A percentile compares a stretch with the other conserved stretches of the same genome.
phyloP scores from a whole-genome alignment of 2,797 vertebrate genomes.

The Luscinia luscinia region DNA sequence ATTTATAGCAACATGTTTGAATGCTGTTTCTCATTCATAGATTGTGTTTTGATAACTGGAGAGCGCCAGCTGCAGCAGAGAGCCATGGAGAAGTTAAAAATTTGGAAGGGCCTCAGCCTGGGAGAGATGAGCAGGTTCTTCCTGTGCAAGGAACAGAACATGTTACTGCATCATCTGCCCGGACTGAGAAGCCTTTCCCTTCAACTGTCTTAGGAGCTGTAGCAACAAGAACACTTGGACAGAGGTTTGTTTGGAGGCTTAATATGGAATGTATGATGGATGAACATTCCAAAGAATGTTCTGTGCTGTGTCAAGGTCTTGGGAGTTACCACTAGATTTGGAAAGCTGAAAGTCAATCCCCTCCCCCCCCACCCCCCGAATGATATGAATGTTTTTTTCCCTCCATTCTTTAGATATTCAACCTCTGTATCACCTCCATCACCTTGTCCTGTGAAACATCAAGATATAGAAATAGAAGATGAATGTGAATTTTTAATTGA shows the following conservation, averaged over 20 bases:
- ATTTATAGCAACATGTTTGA: neutral
- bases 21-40: slow-evolving; percentile 38
- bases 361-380: too few relatives aligned
- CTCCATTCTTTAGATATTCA: slow-evolving; percentile 34
- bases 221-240: neutral
- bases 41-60: slow-evolving; percentile 40
- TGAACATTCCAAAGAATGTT: neutral
- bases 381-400: neutral
- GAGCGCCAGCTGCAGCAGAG: neutral
- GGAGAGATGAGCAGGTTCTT: neutral
- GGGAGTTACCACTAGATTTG: neutral
- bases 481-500: slow-evolving; percentile 81
- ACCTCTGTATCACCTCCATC: neutral
- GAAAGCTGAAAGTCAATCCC: neutral
- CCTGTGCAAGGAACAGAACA: neutral
- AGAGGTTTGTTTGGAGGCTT: slow-evolving; percentile 62
- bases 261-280: neutral
- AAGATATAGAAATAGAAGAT: slow-evolving; percentile 37
- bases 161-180: neutral
- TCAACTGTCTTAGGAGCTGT: slow-evolving; percentile 48
- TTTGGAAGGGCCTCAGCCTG: slow-evolving; percentile 10
- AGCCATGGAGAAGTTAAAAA: neutral
- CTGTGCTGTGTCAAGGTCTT: neutral
- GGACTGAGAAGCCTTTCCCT: slow-evolving; percentile 39
- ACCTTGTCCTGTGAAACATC: neutral